phyloP scores from a whole-genome alignment of 2,113 vertebrate species.

The Eulemur macaco region DNA sequence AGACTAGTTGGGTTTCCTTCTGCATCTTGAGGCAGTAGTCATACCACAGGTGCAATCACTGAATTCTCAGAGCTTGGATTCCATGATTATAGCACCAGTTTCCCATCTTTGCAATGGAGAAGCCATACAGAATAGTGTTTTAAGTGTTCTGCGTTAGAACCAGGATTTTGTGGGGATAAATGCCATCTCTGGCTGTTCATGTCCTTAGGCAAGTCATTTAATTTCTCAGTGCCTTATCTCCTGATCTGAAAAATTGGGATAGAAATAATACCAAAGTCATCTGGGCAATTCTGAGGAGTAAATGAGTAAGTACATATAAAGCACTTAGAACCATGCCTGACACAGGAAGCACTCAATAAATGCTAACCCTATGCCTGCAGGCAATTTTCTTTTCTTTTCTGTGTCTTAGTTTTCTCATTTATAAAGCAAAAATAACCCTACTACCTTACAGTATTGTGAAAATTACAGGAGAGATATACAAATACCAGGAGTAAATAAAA shows the following conservation, averaged over 20 bases:
- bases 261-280: background rate
- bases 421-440: constrained; percentile 38
- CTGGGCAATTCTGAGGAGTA: background rate
- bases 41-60: background rate
- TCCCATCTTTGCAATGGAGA: background rate
- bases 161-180: background rate
- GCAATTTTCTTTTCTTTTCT: background rate
- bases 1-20: background rate
- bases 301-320: background rate
- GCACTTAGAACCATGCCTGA: background rate
- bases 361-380: background rate
- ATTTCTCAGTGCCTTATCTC: background rate
- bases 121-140: background rate
- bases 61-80: background rate
- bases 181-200: background rate
- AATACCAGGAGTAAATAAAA: background rate
- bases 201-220: background rate
- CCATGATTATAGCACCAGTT: rapidly evolving
- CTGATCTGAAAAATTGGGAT: background rate
- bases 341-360: background rate
- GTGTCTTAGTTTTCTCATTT: constrained; percentile 7
- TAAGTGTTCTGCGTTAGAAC: background rate
- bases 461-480: background rate
- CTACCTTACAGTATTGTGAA: background rate
- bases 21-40: background rate